phyloP scores from a whole-genome alignment of 2,888 invertebrate species.

The Yponomeuta evonymella region DNA sequence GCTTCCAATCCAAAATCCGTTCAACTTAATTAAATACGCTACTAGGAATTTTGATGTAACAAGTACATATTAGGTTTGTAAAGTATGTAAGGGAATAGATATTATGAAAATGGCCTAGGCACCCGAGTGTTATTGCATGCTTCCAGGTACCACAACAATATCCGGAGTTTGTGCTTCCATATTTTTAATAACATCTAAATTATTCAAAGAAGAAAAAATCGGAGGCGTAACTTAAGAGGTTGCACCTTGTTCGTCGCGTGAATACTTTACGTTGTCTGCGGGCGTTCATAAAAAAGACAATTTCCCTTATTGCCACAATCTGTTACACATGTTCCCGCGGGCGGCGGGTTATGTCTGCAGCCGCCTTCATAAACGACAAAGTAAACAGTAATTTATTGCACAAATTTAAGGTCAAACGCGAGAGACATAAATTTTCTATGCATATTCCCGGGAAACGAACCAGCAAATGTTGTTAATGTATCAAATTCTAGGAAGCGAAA shows the following conservation, averaged over 20 bases:
- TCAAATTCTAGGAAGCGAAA: background rate
- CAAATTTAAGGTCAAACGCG: conserved; percentile 71
- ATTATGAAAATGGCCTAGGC: no score
- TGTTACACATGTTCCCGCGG: conserved; percentile 64
- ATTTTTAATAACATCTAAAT: background rate
- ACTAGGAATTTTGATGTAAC: no score
- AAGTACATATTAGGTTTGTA: no score
- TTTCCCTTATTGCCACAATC: conserved; percentile 75
- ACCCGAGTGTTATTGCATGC: no score
- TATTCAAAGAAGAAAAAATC: conserved; percentile 3
- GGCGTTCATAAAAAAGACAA: conserved; percentile 74
- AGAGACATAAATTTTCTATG: conserved; percentile 61
- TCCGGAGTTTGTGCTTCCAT: background rate
- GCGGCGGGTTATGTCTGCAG: conserved; percentile 63
- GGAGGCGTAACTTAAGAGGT: conserved; percentile 19
- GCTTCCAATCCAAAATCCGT: no score
- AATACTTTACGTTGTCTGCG: conserved; percentile 61
- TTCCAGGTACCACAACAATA: background rate
- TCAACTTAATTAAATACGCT: no score
- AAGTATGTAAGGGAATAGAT: no score
- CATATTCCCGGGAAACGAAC: conserved; percentile 36
- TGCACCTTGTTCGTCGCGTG: conserved; percentile 38
- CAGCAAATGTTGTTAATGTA: background rate
- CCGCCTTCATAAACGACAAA: conserved; percentile 74
- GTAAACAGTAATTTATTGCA: conserved; percentile 73